A percentile compares a stretch with the other conserved stretches of the same genome.
phyloP scores from a whole-genome alignment of 2,113 vertebrate genomes.

The Egretta garzetta region DNA sequence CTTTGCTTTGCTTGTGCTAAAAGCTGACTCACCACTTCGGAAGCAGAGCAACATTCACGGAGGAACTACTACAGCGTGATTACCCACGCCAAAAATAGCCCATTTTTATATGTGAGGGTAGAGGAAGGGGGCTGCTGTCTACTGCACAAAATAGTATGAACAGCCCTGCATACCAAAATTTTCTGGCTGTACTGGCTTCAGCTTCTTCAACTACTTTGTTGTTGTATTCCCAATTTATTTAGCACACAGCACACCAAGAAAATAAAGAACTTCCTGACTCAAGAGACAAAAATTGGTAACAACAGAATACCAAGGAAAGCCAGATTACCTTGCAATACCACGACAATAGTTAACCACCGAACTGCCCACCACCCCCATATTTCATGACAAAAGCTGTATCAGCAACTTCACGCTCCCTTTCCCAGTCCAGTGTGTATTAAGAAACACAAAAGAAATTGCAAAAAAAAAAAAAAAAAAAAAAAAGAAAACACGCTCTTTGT shows the following conservation, averaged over 20 bases:
- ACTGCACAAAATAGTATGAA: background rate
- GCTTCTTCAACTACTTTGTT: background rate
- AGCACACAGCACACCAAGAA: background rate
- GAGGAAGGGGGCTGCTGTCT: background rate
- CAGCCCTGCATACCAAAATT: background rate
- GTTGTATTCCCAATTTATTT: background rate
- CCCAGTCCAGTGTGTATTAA: background rate
- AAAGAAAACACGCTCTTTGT: too few species aligned
- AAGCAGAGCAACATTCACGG: background rate
- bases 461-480: background rate
- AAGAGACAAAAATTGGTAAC: background rate
- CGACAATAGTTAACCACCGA: background rate
- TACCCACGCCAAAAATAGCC: background rate
- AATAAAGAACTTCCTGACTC: background rate
- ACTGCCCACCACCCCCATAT: fast-evolving
- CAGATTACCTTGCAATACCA: background rate
- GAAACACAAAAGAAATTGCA: background rate
- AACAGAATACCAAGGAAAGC: background rate
- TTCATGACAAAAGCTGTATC: background rate
- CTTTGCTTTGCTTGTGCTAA: background rate
- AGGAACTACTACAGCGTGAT: background rate
- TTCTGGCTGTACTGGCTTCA: background rate
- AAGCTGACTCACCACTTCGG: conserved; percentile 1
- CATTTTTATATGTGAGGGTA: background rate
- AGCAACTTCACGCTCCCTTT: background rate